Base-by-base conservation (phyloP, 2,113 vertebrate species). In the Ancistrus triradiatus region DNA sequence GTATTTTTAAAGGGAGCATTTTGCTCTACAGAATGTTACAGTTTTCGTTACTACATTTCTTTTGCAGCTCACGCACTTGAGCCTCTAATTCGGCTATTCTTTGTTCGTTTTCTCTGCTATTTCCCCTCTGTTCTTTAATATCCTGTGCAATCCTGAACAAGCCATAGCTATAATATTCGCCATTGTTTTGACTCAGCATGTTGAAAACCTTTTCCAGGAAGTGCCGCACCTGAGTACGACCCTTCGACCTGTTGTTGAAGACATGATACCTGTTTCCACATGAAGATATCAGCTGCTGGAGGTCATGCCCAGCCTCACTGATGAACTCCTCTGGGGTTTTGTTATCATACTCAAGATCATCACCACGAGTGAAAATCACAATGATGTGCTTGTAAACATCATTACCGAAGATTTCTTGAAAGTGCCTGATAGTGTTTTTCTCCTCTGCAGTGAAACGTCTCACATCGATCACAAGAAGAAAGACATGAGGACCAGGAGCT, bases 351-450 rank as follows among this genome's bases (percentile, higher is more conserved):
- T 66, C 61, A 2, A 72, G 61, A 42, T 66, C 35, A 40, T 72
- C 69, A 40, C 50, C 66, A 25, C 49, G 56, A 18, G 69, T 72
- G 51, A 75, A 75, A 8, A 75, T 1, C 17, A 75, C 9, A 25
- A 75, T 62, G 25, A 61, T 61, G 22, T 72, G 37, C 2, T 69
- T 52, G 2, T 35, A 6, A 8, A 67, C 66, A 6, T 27, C 28
- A 4, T 58, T 21, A 28, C 66, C 66, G 52, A 75, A 75, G 6
- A 75, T 28, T 53, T 72, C 35, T 53, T 65, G 43, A 14, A 75
- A 57, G 19, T 33, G 5, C 17, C 40, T 33, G 10, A 69, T 38
- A 7, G 66, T 60, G 1, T 56, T 50, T 64, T 31, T 61, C 28
- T 74, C 62, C 28, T 74, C 66, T 38, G 43, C 31, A 37, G 66